A percentile compares a stretch with the other conserved stretches of the same genome.
Conservation (phyloP, 1,140 invertebrate genomes). For the Rhyzopertha dominica region DNA sequence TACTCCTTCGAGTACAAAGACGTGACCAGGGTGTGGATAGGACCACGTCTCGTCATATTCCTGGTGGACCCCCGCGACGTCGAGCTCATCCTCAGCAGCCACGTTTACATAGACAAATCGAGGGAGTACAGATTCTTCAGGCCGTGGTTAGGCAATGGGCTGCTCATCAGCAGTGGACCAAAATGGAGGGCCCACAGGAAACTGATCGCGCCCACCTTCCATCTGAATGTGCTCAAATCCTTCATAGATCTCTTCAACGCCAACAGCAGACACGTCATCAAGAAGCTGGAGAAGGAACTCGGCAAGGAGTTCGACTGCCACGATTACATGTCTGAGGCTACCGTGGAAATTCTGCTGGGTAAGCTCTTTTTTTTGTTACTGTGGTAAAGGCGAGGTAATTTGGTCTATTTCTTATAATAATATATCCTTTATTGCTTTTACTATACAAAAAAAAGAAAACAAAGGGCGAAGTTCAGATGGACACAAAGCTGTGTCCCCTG, state of each 20-base stretch:
- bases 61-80: conserved; percentile 67
- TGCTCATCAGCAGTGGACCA: conserved; percentile 73
- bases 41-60: conserved; percentile 66
- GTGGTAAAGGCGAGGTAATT: no score
- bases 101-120: conserved; percentile 79
- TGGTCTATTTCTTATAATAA: no score
- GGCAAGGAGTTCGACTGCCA: conserved; percentile 69
- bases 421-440: no score
- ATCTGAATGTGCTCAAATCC: conserved; percentile 74
- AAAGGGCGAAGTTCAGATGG: no score
- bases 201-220: conserved; percentile 78
- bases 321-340: conserved; percentile 79
- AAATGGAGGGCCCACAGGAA: conserved; percentile 78
- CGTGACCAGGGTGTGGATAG: conserved; percentile 66
- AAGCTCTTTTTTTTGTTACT: conserved; percentile 34
- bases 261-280: conserved; percentile 65
- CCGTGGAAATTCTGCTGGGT: conserved; percentile 74
- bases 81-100: conserved; percentile 67
- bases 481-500: no score
- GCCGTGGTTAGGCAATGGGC: conserved; percentile 84
- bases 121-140: conserved; percentile 70
- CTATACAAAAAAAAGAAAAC: no score
- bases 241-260: conserved; percentile 78
- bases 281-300: conserved; percentile 59
- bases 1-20: conserved; percentile 54